Conservation (phyloP, 2,888 invertebrate species). For the Lepas anatifera region DNA sequence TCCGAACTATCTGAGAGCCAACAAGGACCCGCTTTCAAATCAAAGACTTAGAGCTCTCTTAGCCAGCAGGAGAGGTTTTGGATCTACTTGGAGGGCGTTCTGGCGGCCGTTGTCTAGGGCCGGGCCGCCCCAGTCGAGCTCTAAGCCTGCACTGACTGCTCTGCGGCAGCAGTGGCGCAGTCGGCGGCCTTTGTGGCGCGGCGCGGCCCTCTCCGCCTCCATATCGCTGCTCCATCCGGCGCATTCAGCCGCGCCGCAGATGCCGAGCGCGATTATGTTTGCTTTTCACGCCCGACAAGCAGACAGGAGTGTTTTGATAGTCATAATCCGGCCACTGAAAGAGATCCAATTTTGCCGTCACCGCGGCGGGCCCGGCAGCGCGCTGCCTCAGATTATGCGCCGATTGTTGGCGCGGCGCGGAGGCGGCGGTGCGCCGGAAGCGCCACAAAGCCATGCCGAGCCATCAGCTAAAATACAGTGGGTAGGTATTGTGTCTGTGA, state of each 20-base stretch:
- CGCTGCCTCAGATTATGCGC: background rate
- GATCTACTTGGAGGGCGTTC: no score
- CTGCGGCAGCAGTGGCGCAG: no score
- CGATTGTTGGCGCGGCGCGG: background rate
- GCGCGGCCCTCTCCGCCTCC: background rate
- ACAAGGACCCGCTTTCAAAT: no score
- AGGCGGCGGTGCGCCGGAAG: background rate
- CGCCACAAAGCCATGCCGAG: background rate
- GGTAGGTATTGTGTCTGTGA: background rate
- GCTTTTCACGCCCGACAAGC: slow-evolving; percentile 10
- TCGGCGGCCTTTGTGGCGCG: background rate
- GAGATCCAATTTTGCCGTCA: slow-evolving; percentile 5
- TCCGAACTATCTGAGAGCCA: no score
- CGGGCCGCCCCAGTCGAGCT: no score
- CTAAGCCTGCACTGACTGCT: no score
- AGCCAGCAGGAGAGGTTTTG: no score
- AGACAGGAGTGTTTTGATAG: slow-evolving; percentile 12
- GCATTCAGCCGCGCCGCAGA: background rate
- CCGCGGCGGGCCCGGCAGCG: background rate
- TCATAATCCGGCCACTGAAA: background rate
- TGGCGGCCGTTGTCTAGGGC: no score
- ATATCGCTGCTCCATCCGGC: background rate
- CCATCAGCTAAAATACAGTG: background rate
- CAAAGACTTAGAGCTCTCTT: no score
- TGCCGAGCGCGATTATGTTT: background rate